Evolutionary conservation across 1,140 invertebrate genomes (phyloP).

Genomic region (Vollenhovia emeryi): DNA sequence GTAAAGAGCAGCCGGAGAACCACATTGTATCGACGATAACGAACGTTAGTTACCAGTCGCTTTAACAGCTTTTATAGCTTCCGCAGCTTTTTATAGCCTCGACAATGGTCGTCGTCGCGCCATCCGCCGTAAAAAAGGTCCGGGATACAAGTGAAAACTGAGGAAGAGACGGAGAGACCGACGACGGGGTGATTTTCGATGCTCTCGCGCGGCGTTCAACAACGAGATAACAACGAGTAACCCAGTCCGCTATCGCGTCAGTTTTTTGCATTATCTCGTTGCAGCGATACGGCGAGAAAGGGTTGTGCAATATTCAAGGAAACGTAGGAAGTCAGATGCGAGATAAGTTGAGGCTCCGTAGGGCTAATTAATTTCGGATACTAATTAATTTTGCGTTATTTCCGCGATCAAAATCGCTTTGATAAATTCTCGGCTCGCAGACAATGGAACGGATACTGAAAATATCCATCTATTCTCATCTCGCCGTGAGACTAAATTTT

Average conservation of each 20-base stretch:
- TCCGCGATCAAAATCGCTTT: neutral
- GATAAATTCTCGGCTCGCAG: neutral
- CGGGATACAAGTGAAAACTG: conserved; percentile 38
- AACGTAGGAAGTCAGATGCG: neutral
- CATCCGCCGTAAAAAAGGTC: conserved; percentile 37
- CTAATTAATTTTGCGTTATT: conserved; percentile 14
- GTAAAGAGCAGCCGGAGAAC: conserved; percentile 29
- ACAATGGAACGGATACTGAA: neutral
- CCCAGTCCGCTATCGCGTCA: conserved; percentile 23
- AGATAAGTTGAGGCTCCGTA: neutral
- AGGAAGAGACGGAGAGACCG: neutral
- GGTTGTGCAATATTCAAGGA: neutral
- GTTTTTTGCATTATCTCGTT: conserved; percentile 27
- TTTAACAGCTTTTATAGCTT: conserved; percentile 59
- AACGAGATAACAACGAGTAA: conserved; percentile 25
- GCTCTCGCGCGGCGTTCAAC: neutral
- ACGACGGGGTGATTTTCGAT: conserved; percentile 32
- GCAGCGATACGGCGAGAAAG: neutral
- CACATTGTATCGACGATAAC: conserved; percentile 52
- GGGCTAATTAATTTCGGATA: conserved; percentile 40
- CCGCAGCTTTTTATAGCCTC: conserved; percentile 50
- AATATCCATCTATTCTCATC: neutral
- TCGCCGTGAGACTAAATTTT: neutral
- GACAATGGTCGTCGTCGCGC: conserved; percentile 28
- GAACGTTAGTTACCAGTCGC: conserved; percentile 55